phyloP scores from a whole-genome alignment of 2,797 vertebrate species.

The Acrossocheilus fasciatus region DNA sequence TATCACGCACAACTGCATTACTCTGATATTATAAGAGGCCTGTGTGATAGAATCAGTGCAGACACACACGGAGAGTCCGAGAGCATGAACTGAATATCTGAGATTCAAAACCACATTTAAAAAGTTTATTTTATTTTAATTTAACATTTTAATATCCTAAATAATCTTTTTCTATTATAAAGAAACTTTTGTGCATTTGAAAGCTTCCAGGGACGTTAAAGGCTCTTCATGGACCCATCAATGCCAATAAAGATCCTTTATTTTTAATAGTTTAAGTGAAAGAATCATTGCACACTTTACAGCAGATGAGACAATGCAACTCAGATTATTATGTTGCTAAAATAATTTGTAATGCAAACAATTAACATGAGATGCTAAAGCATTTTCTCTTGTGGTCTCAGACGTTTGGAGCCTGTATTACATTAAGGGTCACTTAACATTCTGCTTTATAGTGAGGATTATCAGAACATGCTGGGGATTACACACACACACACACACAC shows the following conservation, averaged over 20 bases:
- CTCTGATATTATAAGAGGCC: background rate
- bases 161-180: no score
- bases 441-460: slow-evolving; percentile 51
- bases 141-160: no score
- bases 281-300: background rate
- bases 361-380: background rate
- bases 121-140: no score
- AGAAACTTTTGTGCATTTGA: background rate
- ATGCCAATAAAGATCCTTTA: background rate
- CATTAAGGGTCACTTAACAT: slow-evolving; percentile 36
- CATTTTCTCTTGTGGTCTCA: background rate
- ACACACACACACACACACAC: background rate
- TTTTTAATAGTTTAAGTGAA: background rate
- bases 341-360: background rate
- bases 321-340: background rate
- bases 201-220: background rate
- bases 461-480: slow-evolving; percentile 41
- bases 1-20: background rate
- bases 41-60: background rate
- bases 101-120: background rate
- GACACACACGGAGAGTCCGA: background rate
- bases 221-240: background rate
- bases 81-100: background rate
- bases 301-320: background rate
- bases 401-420: background rate